phyloP scores from a whole-genome alignment of 2,113 vertebrate species.

The Scomber scombrus region DNA sequence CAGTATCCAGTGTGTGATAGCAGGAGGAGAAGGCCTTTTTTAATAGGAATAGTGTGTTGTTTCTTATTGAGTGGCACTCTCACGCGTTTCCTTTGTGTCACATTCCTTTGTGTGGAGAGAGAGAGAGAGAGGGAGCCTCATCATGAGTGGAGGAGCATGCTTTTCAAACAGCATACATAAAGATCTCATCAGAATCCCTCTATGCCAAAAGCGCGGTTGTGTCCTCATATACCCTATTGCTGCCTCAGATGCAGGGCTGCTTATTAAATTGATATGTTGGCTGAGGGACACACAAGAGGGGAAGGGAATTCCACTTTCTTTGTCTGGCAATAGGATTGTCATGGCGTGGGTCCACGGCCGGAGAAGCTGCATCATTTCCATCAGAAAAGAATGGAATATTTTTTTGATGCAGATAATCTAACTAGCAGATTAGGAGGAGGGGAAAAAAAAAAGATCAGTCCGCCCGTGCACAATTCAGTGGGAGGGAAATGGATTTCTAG shows the following conservation, averaged over 20 bases:
- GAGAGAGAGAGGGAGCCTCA: constrained; percentile 24
- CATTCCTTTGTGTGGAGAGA: constrained; percentile 77
- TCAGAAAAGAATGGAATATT: constrained; percentile 28
- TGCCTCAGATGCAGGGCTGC: constrained; percentile 25
- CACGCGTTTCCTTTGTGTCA: constrained; percentile 72
- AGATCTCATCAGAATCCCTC: constrained; percentile 36
- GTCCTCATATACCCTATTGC: constrained; percentile 52
- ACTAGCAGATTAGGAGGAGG: neutral
- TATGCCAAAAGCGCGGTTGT: constrained; percentile 48
- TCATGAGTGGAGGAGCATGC: constrained; percentile 46
- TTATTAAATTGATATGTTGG: constrained; percentile 61
- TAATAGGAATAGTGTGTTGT: neutral
- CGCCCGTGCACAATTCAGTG: neutral
- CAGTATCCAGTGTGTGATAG: neutral
- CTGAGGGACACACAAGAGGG: constrained; percentile 31
- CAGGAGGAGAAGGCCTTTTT: neutral
- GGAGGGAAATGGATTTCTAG: neutral
- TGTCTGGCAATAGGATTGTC: constrained; percentile 64
- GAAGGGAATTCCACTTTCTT: constrained; percentile 52
- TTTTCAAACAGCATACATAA: constrained; percentile 54
- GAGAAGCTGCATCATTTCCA: constrained; percentile 39
- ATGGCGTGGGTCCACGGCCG: constrained; percentile 24
- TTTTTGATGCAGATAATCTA: constrained; percentile 28
- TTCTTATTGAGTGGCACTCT: constrained; percentile 23
- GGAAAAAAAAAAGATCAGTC: neutral